These are phyloP conservation scores for Megaustenia siamemsis DNA, from an alignment of 2,888 invertebrate genomes.

Conservation along the genomic window DNA sequence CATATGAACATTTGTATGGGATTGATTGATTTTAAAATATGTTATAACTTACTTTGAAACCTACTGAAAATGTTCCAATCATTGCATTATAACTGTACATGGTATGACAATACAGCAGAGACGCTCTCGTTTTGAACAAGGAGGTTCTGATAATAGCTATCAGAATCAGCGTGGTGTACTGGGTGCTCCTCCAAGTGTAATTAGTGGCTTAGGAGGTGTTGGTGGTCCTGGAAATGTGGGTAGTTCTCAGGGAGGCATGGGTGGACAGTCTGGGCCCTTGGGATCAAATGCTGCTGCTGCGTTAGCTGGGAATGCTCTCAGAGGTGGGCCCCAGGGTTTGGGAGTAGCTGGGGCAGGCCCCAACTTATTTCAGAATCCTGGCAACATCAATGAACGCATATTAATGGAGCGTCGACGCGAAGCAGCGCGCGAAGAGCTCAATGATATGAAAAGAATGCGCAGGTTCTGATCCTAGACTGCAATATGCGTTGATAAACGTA, in stretches of 20 bases:
- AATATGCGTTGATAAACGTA: background rate
- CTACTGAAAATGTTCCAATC: background rate
- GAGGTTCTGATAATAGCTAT: constrained; percentile 56
- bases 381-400: constrained; percentile 44
- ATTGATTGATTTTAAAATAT: background rate
- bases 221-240: constrained; percentile 56
- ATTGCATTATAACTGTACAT: background rate
- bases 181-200: constrained; percentile 56
- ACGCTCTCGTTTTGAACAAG: constrained; percentile 62
- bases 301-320: constrained; percentile 20
- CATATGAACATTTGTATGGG: background rate
- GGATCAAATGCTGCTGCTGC: constrained; percentile 49
- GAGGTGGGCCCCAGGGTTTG: constrained; percentile 49
- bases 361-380: constrained; percentile 36
- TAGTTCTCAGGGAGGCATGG: constrained; percentile 48
- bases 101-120: constrained; percentile 48
- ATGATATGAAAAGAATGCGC: constrained; percentile 52
- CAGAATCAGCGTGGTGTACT: constrained; percentile 58
- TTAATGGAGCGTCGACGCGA: constrained; percentile 49
- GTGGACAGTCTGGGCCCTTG: constrained; percentile 54
- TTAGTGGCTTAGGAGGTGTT: constrained; percentile 57
- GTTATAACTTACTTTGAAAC: background rate
- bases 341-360: constrained; percentile 24
- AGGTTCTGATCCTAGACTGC: constrained; percentile 26
- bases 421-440: constrained; percentile 50